These are phyloP conservation scores for Pogonomyrmex californicus DNA, from an alignment of 1,140 invertebrate species.

Conservation along the genomic window DNA sequence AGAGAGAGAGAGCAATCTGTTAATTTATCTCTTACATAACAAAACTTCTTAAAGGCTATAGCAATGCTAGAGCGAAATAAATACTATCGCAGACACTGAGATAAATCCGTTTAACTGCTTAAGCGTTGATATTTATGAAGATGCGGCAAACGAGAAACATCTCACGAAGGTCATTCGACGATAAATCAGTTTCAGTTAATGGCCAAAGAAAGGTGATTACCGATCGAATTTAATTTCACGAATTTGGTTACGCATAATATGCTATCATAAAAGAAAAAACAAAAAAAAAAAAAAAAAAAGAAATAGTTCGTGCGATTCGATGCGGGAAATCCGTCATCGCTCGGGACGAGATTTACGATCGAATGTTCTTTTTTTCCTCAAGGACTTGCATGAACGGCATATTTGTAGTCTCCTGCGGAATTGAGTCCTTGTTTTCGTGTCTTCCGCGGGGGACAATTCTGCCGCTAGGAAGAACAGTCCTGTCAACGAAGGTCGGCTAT, in stretches of 20 bases:
- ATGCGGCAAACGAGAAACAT: background rate
- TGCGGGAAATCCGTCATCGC: conserved; percentile 24
- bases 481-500: conserved; percentile 71
- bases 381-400: conserved; percentile 7
- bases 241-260: background rate
- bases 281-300: background rate
- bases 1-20: background rate
- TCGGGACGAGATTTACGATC: conserved; percentile 34
- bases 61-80: background rate
- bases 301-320: background rate
- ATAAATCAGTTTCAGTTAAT: conserved; percentile 37
- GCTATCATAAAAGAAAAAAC: background rate
- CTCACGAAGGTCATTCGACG: background rate
- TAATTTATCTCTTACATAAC: background rate
- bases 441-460: conserved; percentile 14
- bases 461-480: conserved; percentile 26
- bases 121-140: conserved; percentile 8
- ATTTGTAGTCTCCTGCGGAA: background rate
- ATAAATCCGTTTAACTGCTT: background rate
- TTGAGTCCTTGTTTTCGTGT: conserved; percentile 32
- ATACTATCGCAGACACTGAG: background rate
- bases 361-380: conserved; percentile 33
- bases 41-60: background rate
- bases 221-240: conserved; percentile 28
- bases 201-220: conserved; percentile 12